phyloP scores from a whole-genome alignment of 2,888 invertebrate genomes.

The Deilephila porcellus region DNA sequence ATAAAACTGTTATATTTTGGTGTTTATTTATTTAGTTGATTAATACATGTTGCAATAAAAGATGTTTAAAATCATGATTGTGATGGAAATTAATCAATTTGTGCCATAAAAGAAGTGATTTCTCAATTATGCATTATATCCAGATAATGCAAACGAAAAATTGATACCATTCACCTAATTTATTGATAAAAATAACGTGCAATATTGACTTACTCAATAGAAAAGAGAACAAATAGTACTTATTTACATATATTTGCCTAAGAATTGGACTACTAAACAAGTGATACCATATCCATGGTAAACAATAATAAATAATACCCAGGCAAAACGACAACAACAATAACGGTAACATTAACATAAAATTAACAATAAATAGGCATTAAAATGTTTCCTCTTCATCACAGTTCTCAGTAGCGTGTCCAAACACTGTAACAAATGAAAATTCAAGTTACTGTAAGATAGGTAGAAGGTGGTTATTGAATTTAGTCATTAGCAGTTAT shows the following conservation, averaged over 20 bases:
- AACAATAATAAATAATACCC: conserved; percentile 78
- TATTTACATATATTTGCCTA: conserved; percentile 72
- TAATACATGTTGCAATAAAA: conserved; percentile 47
- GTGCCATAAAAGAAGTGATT: conserved; percentile 58
- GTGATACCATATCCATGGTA: conserved; percentile 66
- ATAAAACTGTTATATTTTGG: conserved; percentile 64
- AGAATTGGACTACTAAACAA: conserved; percentile 62
- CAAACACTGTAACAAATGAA: conserved; percentile 89
- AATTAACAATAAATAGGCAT: conserved; percentile 64
- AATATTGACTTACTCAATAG: conserved; percentile 55
- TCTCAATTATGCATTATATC: conserved; percentile 78
- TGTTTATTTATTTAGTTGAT: conserved; percentile 60
- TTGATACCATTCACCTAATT: conserved; percentile 65
- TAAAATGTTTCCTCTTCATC: conserved; percentile 94
- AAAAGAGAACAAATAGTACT: conserved; percentile 64
- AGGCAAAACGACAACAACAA: conserved; percentile 76
- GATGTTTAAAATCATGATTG: conserved; percentile 71
- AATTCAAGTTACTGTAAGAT: background rate
- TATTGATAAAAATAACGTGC: conserved; percentile 68
- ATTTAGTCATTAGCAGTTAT: too few relatives aligned
- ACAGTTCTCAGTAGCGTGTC: conserved; percentile 94
- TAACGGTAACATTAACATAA: conserved; percentile 77
- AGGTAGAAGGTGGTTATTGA: too few relatives aligned
- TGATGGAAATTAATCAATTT: conserved; percentile 67
- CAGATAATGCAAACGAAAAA: conserved; percentile 78